Percentiles rank a stretch among this genome's conserved stretches.
These are phyloP conservation scores for Helicoverpa zea DNA, from an alignment of 1,140 invertebrate genomes.

Conservation along the genomic window DNA sequence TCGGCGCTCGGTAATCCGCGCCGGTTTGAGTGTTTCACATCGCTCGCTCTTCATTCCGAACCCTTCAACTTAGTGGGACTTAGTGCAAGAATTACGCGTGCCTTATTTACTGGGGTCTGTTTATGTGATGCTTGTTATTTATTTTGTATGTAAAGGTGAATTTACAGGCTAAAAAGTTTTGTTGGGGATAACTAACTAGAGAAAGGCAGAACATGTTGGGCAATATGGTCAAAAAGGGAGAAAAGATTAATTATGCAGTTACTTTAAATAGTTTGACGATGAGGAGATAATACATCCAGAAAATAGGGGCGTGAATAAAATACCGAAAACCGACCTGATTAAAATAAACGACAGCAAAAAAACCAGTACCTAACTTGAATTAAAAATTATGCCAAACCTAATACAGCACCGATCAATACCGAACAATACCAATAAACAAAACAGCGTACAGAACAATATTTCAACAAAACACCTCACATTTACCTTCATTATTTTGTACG, in stretches of 20 bases:
- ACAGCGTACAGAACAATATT: slow-evolving; percentile 5
- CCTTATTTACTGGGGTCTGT: slow-evolving; percentile 24
- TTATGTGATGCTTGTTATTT: slow-evolving; percentile 22
- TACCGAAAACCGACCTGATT: too few species aligned
- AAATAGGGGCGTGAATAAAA: too few species aligned
- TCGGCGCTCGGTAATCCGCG: slow-evolving; percentile 68
- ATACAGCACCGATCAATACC: too few species aligned
- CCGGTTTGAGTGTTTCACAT: slow-evolving; percentile 73
- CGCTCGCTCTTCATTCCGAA: slow-evolving; percentile 73
- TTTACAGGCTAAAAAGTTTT: neutral
- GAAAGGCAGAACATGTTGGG: too few species aligned
- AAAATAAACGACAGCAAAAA: too few species aligned
- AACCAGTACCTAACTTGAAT: too few species aligned
- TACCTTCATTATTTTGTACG: slow-evolving; percentile 46
- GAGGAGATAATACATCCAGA: too few species aligned
- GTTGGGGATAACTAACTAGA: too few species aligned
- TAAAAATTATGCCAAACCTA: too few species aligned
- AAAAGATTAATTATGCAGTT: too few species aligned
- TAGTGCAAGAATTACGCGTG: slow-evolving; percentile 61
- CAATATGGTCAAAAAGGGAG: too few species aligned
- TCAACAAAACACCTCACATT: slow-evolving; percentile 27
- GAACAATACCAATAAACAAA: neutral
- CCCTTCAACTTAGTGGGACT: slow-evolving; percentile 62
- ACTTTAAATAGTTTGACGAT: too few species aligned
- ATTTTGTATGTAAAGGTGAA: neutral